These are phyloP conservation scores for Physella acuta DNA, from an alignment of 1,140 invertebrate species.

Conservation along the genomic window DNA sequence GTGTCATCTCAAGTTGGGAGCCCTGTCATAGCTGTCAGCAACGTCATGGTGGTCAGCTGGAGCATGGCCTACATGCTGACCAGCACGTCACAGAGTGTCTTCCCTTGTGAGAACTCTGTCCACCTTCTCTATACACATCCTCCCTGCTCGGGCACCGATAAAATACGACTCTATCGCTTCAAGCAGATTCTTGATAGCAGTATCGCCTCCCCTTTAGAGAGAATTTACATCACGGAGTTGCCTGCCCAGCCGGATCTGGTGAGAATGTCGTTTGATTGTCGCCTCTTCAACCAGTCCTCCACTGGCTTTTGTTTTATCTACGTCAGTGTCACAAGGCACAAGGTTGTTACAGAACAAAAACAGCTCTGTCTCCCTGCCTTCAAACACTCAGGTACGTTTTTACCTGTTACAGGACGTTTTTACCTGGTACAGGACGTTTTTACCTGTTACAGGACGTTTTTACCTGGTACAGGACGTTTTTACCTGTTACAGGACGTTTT, in stretches of 20 bases:
- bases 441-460: neutral
- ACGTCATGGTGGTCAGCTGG: slow-evolving; percentile 37
- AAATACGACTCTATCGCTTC: slow-evolving; percentile 38
- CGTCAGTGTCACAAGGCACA: slow-evolving; percentile 36
- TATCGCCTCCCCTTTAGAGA: slow-evolving; percentile 37
- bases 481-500: neutral
- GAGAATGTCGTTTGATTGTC: slow-evolving; percentile 34
- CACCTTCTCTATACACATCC: slow-evolving; percentile 40
- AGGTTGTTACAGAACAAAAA: slow-evolving; percentile 37
- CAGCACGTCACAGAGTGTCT: slow-evolving; percentile 29
- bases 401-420: neutral
- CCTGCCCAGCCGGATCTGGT: slow-evolving; percentile 29
- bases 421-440: neutral
- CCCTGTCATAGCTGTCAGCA: slow-evolving; percentile 29
- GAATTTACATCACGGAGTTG: slow-evolving; percentile 36
- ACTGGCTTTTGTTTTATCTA: slow-evolving; percentile 45
- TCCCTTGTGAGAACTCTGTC: slow-evolving; percentile 35
- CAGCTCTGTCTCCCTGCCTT: slow-evolving; percentile 37
- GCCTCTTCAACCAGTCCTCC: slow-evolving; percentile 22
- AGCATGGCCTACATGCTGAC: slow-evolving; percentile 35
- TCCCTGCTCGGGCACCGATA: slow-evolving; percentile 34
- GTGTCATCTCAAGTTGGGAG: slow-evolving; percentile 26
- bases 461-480: neutral
- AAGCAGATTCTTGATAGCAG: slow-evolving; percentile 31
- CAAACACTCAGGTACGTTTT: slow-evolving; percentile 38